These are phyloP conservation scores for Syngnathus typhle DNA, from an alignment of 2,113 vertebrate genomes.

Conservation along the genomic window DNA sequence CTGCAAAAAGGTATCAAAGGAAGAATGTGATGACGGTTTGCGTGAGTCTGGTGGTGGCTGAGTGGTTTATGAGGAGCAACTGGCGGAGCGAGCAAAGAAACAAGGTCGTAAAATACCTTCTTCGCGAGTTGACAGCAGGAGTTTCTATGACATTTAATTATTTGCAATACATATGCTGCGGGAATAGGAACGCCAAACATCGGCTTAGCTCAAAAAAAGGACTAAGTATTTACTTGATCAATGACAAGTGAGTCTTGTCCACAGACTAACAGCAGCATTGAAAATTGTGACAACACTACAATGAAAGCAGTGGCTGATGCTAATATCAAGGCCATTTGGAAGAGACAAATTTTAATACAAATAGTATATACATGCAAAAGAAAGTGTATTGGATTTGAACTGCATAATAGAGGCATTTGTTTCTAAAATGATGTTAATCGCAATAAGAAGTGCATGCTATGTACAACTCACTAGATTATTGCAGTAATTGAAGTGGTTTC, in stretches of 20 bases:
- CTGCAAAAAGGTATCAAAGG: conserved; percentile 16
- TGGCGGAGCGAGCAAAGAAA: conserved; percentile 36
- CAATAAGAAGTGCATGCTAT: not conserved
- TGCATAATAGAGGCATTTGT: not conserved
- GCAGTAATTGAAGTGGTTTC: not conserved
- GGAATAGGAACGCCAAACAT: not conserved
- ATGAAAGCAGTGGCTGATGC: not conserved
- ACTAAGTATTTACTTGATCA: conserved; percentile 6
- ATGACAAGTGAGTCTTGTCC: not conserved
- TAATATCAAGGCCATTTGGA: conserved; percentile 28
- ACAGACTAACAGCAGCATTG: not conserved
- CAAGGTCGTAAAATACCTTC: conserved; percentile 53
- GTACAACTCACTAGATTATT: not conserved
- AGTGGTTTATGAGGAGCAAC: conserved; percentile 48
- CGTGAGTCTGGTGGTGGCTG: conserved; percentile 14
- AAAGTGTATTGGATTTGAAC: not conserved
- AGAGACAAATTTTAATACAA: not conserved
- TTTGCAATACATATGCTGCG: conserved; percentile 48
- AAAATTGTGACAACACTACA: not conserved
- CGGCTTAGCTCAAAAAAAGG: not conserved
- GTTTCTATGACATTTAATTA: conserved; percentile 62
- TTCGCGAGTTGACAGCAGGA: conserved; percentile 39
- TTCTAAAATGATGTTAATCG: not conserved
- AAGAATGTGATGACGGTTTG: conserved; percentile 18
- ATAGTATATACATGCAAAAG: no score